phyloP scores from a whole-genome alignment of 23 tunicate genomes.

The Aplidium turbinatum region DNA sequence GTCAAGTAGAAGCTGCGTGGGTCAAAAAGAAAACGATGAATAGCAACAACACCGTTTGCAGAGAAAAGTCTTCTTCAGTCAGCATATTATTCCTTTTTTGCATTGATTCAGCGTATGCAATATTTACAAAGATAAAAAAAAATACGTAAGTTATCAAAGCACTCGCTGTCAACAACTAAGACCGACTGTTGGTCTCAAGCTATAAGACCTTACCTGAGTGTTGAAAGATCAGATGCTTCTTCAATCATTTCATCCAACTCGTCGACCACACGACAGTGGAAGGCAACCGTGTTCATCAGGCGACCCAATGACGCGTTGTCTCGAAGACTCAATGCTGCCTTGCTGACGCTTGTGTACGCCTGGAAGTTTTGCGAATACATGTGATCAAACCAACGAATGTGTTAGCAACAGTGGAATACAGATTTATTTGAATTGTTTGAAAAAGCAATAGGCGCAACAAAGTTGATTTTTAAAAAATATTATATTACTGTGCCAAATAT shows the following conservation, averaged over 20 bases:
- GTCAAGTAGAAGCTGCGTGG: conserved; percentile 68
- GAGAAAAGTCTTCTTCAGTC: too few species aligned
- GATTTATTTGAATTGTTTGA: neutral
- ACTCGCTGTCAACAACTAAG: neutral
- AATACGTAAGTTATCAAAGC: neutral
- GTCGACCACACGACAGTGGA: conserved; percentile 83
- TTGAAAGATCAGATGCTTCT: conserved; percentile 87
- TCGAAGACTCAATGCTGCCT: conserved; percentile 73
- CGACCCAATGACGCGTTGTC: conserved; percentile 72
- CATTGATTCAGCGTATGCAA: too few species aligned
- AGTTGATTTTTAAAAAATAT: too few species aligned
- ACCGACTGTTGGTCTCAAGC: neutral
- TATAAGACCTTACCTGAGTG: conserved; percentile 51
- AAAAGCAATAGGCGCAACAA: too few species aligned
- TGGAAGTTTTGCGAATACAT: conserved; percentile 10
- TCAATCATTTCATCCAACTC: conserved; percentile 79
- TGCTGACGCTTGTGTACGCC: conserved; percentile 92
- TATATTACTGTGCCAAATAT: too few species aligned
- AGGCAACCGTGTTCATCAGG: conserved; percentile 76
- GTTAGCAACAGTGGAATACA: neutral
- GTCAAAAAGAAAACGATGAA: neutral
- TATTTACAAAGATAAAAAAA: too few species aligned
- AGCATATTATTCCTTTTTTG: too few species aligned
- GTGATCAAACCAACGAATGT: neutral
- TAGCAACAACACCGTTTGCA: too few species aligned